Conservation (phyloP, 2,888 invertebrate species). For the Acanthopleura granulata region DNA sequence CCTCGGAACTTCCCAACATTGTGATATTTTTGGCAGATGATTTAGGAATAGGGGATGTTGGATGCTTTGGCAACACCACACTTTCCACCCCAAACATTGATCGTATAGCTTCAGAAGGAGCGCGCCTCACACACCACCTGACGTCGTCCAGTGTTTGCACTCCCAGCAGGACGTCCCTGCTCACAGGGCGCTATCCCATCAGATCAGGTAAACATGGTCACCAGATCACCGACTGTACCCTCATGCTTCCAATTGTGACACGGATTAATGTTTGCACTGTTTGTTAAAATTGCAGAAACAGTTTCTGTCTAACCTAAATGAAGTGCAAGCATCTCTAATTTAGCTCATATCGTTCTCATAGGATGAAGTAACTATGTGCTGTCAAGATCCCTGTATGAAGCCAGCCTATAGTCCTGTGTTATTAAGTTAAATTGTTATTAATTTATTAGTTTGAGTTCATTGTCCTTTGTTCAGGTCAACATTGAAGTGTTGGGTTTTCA, state of each 20-base stretch:
- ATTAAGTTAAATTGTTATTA: no score
- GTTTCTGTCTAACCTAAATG: no score
- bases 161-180: slow-evolving; percentile 72
- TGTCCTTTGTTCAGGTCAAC: no score
- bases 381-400: no score
- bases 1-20: slow-evolving; percentile 67
- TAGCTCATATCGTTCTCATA: no score
- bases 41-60: slow-evolving; percentile 71
- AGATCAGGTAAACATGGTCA: slow-evolving; percentile 47
- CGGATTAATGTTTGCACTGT: no score
- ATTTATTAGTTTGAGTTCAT: no score
- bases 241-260: no score
- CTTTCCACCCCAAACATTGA: slow-evolving; percentile 71
- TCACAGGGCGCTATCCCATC: slow-evolving; percentile 69
- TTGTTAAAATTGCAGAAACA: no score
- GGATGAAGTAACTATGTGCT: no score
- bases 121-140: slow-evolving; percentile 71
- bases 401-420: no score
- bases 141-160: slow-evolving; percentile 72
- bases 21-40: slow-evolving; percentile 73
- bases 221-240: not conserved
- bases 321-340: no score
- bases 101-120: slow-evolving; percentile 69
- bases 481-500: slow-evolving; percentile 26
- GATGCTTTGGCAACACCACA: slow-evolving; percentile 70